Percentiles rank a stretch among this genome's conserved stretches.
Evolutionary conservation across 1,140 invertebrate genomes (phyloP).

Genomic region (Trichogramma pretiosum): DNA sequence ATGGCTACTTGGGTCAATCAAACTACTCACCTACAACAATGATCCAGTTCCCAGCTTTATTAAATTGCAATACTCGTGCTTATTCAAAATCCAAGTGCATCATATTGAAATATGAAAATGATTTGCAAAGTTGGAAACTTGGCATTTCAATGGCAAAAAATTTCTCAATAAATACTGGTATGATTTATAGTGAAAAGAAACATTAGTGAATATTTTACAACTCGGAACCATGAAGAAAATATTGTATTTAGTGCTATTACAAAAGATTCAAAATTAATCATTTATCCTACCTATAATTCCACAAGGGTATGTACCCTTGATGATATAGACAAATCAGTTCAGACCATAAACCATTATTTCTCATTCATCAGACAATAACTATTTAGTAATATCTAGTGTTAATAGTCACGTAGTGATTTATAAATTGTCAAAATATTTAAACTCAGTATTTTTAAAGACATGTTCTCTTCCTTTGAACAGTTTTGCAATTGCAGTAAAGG

Average conservation of each 20-base stretch:
- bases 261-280: slow-evolving; percentile 57
- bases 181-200: slow-evolving; percentile 39
- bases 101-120: slow-evolving; percentile 59
- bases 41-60: slow-evolving; percentile 62
- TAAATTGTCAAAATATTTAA: slow-evolving; percentile 32
- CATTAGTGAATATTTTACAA: slow-evolving; percentile 58
- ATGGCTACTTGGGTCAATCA: slow-evolving; percentile 63
- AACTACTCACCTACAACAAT: slow-evolving; percentile 56
- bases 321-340: slow-evolving; percentile 37
- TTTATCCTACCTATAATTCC: slow-evolving; percentile 61
- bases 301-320: slow-evolving; percentile 61
- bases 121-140: slow-evolving; percentile 56
- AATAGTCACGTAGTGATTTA: slow-evolving; percentile 55
- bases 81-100: slow-evolving; percentile 52
- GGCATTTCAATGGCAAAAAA: slow-evolving; percentile 36
- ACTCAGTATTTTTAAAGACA: slow-evolving; percentile 38
- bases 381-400: slow-evolving; percentile 53
- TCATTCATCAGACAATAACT: slow-evolving; percentile 52
- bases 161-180: slow-evolving; percentile 25
- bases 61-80: slow-evolving; percentile 52
- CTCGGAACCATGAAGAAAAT: slow-evolving; percentile 51
- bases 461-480: slow-evolving; percentile 56
- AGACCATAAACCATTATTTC: slow-evolving; percentile 27
- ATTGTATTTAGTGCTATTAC: slow-evolving; percentile 62
- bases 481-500: slow-evolving; percentile 56